phyloP scores from a whole-genome alignment of 2,797 vertebrate species.

The Myotis findleyi region DNA sequence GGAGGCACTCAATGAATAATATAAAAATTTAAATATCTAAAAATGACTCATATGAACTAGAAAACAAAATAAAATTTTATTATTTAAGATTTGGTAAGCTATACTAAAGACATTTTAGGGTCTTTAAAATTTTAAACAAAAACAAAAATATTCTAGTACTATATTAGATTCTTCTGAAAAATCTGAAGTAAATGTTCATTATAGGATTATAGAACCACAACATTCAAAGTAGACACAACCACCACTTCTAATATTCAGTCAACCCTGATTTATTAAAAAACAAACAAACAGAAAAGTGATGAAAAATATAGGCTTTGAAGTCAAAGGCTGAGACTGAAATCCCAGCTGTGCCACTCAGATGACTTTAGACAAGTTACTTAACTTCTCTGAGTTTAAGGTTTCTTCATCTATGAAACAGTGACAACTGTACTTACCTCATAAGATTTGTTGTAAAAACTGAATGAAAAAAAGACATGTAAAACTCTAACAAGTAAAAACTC shows the following conservation, averaged over 20 bases:
- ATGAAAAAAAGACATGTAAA: constrained; percentile 65
- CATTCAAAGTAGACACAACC: constrained; percentile 21
- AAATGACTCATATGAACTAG: constrained; percentile 18
- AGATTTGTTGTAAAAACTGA: constrained; percentile 10
- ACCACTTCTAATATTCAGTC: constrained; percentile 32
- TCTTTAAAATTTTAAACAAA: constrained; percentile 44
- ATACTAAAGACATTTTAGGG: not conserved
- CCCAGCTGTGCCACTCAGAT: not conserved
- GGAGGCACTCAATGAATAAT: not conserved
- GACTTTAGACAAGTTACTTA: constrained; percentile 40
- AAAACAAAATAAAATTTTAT: constrained; percentile 33
- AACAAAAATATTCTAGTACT: constrained; percentile 34
- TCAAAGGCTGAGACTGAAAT: constrained; percentile 44
- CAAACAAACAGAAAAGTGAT: not conserved
- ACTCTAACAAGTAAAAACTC: constrained; percentile 14
- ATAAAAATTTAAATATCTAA: constrained; percentile 29
- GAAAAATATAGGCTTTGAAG: constrained; percentile 47
- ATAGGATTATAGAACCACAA: not conserved
- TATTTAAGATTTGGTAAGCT: not conserved
- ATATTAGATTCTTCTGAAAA: constrained; percentile 42
- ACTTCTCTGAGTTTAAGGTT: constrained; percentile 32
- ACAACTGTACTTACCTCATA: constrained; percentile 65
- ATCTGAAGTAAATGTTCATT: not conserved
- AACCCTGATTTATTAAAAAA: constrained; percentile 46
- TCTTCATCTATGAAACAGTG: constrained; percentile 55